These are phyloP conservation scores for Ivindomyrus marchei DNA, from an alignment of 2,113 vertebrate genomes.

Conservation along the genomic window DNA sequence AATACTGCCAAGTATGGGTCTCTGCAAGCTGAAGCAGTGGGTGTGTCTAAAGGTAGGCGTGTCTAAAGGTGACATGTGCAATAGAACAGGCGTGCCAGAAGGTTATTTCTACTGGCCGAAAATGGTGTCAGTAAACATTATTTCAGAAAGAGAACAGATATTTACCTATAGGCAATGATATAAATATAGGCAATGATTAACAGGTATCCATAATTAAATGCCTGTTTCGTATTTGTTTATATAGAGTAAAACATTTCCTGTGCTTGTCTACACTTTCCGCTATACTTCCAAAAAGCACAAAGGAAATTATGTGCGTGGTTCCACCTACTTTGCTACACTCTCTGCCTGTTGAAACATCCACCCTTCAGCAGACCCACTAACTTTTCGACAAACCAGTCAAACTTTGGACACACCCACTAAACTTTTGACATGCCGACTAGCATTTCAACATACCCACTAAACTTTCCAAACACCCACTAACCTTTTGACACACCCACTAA, in stretches of 20 bases:
- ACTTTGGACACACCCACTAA: no score
- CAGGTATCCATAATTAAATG: not conserved
- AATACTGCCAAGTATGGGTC: not conserved
- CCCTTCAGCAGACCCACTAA: not conserved
- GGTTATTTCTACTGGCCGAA: not conserved
- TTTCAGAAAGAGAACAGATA: not conserved
- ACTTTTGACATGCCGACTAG: no score
- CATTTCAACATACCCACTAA: no score
- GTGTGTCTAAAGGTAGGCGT: no score
- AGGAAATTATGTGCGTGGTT: not conserved
- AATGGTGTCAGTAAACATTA: not conserved
- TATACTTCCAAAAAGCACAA: not conserved
- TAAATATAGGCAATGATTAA: not conserved
- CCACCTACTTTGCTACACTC: not conserved
- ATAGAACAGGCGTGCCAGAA: not conserved
- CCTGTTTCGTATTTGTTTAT: not conserved
- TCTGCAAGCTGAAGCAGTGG: not conserved
- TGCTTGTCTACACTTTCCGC: not conserved
- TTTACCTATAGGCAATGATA: not conserved
- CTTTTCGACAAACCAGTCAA: not conserved
- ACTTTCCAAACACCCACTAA: no score
- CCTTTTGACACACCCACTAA: no score
- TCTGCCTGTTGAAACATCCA: not conserved
- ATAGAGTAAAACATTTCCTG: not conserved
- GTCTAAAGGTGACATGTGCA: no score